Base-by-base conservation (phyloP, 2,888 invertebrate genomes). In the Neoscelio sp. region DNA sequence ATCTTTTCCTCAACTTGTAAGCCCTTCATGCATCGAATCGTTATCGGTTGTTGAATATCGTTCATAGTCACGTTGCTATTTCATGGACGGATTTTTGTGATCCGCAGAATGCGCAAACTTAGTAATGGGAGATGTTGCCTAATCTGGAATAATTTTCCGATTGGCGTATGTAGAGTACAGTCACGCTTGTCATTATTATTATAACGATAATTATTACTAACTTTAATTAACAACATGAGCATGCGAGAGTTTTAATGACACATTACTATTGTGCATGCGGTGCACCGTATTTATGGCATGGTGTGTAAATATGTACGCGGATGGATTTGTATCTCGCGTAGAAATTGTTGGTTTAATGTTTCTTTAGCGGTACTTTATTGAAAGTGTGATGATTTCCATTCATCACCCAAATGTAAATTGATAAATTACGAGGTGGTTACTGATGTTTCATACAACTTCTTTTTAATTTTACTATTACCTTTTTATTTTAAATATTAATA, bases 1-100 rank as follows among this genome's bases (percentile, higher is more conserved):
- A 65, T 65, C 65, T 65, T 65, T 65, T 65, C 52, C 65, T 65
- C 44, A 54, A 54, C 52, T 52, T 65, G 42, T 65, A 65, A 65
- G 52, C 52, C 65, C 52, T 54, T 44, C 52, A 44, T 65, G 65
- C 67, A 44, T 54, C 54, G 44, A 68, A 56, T 56, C 67, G 54
- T 68, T 68, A 68, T 68, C 67, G 56, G 65, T 33, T 33, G 44
- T 18, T 52, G 65, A 65, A 52, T 54, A 65, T 54, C 44, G 42
- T 44, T 40, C 42, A 54, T 44, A 54, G 65, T 65, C 52, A 65
- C 42, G 52, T 44, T 65, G 65, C 44, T 54, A 65, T 65, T 65
- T 54, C 42, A 65, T 26, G 52, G 15, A n/a, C 20, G 18, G 20
- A 26, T 65, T 52, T 65, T 38, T 35, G 15, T 1, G 10, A n/a